phyloP scores from a whole-genome alignment of 2,113 vertebrate genomes.

The Eupsittula cactorum region DNA sequence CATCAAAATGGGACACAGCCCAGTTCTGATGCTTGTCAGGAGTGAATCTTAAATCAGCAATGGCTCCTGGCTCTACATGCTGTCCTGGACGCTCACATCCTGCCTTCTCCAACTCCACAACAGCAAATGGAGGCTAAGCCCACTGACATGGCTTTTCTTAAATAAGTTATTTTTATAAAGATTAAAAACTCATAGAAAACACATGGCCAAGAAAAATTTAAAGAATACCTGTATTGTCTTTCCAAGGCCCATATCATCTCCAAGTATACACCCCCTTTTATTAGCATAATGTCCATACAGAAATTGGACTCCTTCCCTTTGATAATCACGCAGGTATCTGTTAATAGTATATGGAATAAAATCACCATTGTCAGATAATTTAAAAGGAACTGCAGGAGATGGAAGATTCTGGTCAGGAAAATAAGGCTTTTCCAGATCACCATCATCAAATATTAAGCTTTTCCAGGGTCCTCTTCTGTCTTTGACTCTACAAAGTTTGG shows the following conservation, averaged over 20 bases:
- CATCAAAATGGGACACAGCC: neutral
- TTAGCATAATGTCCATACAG: constrained; percentile 83
- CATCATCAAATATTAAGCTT: constrained; percentile 75
- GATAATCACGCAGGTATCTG: constrained; percentile 93
- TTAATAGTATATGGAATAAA: constrained; percentile 92
- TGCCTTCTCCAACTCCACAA: neutral
- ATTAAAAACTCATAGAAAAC: neutral
- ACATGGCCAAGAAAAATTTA: neutral
- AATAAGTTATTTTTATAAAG: neutral
- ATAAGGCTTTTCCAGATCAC: constrained; percentile 87
- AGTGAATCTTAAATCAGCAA: neutral
- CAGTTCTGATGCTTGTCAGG: neutral
- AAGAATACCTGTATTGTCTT: constrained; percentile 94
- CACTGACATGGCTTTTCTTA: neutral
- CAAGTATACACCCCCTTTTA: constrained; percentile 90
- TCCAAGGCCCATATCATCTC: constrained; percentile 98
- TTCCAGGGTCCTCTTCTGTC: constrained; percentile 45
- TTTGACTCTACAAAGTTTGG: constrained; percentile 68
- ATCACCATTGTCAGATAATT: constrained; percentile 78
- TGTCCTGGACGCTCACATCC: accelerated
- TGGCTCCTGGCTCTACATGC: neutral
- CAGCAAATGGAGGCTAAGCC: neutral
- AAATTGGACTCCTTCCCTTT: constrained; percentile 89
- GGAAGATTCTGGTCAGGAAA: constrained; percentile 80
- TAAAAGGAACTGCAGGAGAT: constrained; percentile 72